Percentiles rank a stretch among this genome's conserved stretches.
Evolutionary conservation across 2,888 invertebrate genomes (phyloP).

Genomic region (Agrypnus murinus): DNA sequence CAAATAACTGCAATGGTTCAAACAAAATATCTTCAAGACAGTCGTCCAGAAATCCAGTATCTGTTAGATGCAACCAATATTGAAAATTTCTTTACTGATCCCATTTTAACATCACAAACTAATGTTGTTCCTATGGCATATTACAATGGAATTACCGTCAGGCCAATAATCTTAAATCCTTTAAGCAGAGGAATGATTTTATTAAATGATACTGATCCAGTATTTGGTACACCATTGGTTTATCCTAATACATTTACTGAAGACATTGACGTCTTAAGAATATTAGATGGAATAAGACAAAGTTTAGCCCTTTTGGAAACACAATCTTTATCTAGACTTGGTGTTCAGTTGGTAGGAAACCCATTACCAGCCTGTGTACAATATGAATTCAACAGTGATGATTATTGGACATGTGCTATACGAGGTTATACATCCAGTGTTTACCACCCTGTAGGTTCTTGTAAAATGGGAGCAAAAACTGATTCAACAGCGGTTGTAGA

Average conservation of each 20-base stretch:
- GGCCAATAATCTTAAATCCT: slow-evolving; percentile 78
- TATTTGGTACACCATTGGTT: slow-evolving; percentile 82
- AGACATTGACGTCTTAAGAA: slow-evolving; percentile 76
- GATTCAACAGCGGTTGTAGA: slow-evolving; percentile 80
- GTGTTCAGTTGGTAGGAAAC: slow-evolving; percentile 74
- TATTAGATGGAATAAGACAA: slow-evolving; percentile 77
- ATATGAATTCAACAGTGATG: slow-evolving; percentile 76
- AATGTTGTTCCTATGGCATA: slow-evolving; percentile 75
- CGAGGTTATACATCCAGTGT: slow-evolving; percentile 81
- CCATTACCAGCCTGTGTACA: slow-evolving; percentile 76
- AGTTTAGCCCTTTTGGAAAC: slow-evolving; percentile 77
- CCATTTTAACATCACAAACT: slow-evolving; percentile 67
- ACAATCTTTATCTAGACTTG: slow-evolving; percentile 74
- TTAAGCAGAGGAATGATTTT: slow-evolving; percentile 77
- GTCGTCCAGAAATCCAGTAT: slow-evolving; percentile 79
- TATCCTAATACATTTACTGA: slow-evolving; percentile 80
- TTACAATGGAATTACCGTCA: slow-evolving; percentile 76
- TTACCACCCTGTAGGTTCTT: slow-evolving; percentile 80
- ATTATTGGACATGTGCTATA: slow-evolving; percentile 79
- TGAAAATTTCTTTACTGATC: slow-evolving; percentile 76
- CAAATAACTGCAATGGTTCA: slow-evolving; percentile 77
- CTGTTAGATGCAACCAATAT: slow-evolving; percentile 77
- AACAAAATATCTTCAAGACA: slow-evolving; percentile 72
- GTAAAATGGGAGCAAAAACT: slow-evolving; percentile 77
- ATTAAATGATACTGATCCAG: slow-evolving; percentile 81